Evolutionary conservation across 2,113 vertebrate genomes (phyloP), one percentile per base, ranked within the genome.

Genomic region (Malurus cyaneus): DNA sequence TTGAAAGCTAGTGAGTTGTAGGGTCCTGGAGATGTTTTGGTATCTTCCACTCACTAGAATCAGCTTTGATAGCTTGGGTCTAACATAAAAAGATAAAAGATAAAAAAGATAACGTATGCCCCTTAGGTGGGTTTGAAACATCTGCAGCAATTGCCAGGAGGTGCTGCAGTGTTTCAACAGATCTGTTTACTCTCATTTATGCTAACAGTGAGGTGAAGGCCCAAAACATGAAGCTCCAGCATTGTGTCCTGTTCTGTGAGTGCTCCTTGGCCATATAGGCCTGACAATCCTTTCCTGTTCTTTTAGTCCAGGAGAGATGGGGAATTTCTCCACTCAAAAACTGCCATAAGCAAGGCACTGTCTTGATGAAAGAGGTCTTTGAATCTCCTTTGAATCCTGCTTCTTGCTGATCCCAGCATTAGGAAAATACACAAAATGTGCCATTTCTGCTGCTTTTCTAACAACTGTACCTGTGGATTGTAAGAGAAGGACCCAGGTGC

Each of bases 391-490:
- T 29, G 32, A 60, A 57, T 57, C 28, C 50, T 32, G 28, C 50
- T 89, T 72, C 53, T 64, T 69, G 49, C 50, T 73, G 26, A 69
- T 60, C 13, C 15, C 53, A 79, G 8, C 57, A 44, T 12, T 36
- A 65, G 44, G 32, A 50, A 92, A 14, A 26, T 1, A 9, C 17
- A 36, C 41, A 42, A 71, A 79, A 50, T 2, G 11, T 16, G 18
- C 14, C 52, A 42, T 24, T 71, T 54, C 44, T 4, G 1, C 52
- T 88, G 59, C 41, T 36, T 42, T 39, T 46, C 47, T 24, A 59
- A n/a, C 52, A 18, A 18, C 24, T 42, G 36, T 1, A 2, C 9
- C 36, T 21, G 0, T 1, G 1, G 28, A 15, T 11, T 54, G 0
- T 5, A n/a, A 24, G 42, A 26, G 83, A 54, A 71, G 64, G n/a